Conservation (phyloP, 2,888 invertebrate species). For the Drosophila silvestris region DNA sequence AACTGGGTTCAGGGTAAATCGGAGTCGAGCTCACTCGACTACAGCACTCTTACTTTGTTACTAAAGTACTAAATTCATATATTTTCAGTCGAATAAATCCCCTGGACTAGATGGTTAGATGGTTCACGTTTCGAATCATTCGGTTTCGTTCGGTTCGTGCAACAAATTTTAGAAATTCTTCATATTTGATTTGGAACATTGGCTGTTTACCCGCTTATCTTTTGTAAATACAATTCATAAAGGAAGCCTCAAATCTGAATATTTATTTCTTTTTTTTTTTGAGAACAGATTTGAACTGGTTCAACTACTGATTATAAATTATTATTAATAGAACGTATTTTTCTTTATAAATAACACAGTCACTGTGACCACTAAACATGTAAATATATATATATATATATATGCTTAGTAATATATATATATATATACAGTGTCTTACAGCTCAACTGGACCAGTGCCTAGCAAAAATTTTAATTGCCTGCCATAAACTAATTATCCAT, state of each 20-base stretch:
- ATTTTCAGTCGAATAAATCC: no score
- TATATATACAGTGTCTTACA: no score
- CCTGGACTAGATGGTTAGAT: not conserved
- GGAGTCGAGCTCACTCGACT: no score
- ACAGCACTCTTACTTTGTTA: no score
- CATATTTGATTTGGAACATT: not conserved
- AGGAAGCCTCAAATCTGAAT: not conserved
- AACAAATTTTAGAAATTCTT: not conserved
- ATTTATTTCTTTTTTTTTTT: not conserved
- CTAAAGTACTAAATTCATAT: no score
- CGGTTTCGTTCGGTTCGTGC: not conserved
- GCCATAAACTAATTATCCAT: no score
- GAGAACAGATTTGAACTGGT: not conserved
- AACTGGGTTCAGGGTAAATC: no score
- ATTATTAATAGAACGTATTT: not conserved
- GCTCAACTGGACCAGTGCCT: no score
- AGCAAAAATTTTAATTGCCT: no score
- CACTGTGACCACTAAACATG: no score
- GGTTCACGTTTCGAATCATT: not conserved
- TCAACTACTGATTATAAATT: not conserved
- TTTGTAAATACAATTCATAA: no score
- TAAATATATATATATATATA: not conserved
- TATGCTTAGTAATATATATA: not conserved
- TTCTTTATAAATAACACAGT: not conserved
- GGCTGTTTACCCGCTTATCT: not conserved